These are phyloP conservation scores for Lampris incognitus DNA, from an alignment of 2,113 vertebrate species.

Conservation along the genomic window DNA sequence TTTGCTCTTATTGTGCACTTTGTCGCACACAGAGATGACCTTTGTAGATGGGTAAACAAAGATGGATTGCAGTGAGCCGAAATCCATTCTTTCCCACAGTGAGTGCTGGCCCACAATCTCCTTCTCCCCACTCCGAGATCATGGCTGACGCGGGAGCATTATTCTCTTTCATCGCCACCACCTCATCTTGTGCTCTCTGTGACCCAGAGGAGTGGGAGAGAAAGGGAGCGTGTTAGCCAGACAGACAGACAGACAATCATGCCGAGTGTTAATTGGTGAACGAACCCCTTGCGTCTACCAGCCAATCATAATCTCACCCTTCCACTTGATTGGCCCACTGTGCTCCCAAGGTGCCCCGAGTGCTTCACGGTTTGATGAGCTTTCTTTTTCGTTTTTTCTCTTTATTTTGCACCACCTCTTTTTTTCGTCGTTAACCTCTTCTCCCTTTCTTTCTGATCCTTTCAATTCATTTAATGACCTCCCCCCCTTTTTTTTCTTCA, in stretches of 20 bases:
- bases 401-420: conserved; percentile 31
- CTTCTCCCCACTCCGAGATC: conserved; percentile 10
- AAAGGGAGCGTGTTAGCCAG: conserved; percentile 22
- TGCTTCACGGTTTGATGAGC: conserved; percentile 69
- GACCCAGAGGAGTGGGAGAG: neutral
- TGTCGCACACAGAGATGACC: neutral
- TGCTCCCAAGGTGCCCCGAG: conserved; percentile 49
- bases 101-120: conserved; percentile 10
- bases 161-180: conserved; percentile 21
- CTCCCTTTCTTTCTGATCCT: conserved; percentile 44
- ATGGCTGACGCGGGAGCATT: conserved; percentile 24
- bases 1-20: neutral
- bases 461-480: conserved; percentile 58
- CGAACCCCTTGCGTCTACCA: conserved; percentile 58
- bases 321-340: conserved; percentile 57
- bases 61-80: conserved; percentile 23
- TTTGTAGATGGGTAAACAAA: neutral
- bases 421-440: conserved; percentile 38
- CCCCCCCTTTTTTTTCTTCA: conserved; percentile 41
- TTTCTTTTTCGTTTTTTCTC: conserved; percentile 61
- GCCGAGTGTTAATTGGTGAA: conserved; percentile 60
- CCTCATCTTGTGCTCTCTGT: conserved; percentile 20
- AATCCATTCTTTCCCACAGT: conserved; percentile 26
- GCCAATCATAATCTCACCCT: conserved; percentile 56
- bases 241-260: conserved; percentile 45